phyloP scores from a whole-genome alignment of 2,888 invertebrate species.

The Anorthoa munda region DNA sequence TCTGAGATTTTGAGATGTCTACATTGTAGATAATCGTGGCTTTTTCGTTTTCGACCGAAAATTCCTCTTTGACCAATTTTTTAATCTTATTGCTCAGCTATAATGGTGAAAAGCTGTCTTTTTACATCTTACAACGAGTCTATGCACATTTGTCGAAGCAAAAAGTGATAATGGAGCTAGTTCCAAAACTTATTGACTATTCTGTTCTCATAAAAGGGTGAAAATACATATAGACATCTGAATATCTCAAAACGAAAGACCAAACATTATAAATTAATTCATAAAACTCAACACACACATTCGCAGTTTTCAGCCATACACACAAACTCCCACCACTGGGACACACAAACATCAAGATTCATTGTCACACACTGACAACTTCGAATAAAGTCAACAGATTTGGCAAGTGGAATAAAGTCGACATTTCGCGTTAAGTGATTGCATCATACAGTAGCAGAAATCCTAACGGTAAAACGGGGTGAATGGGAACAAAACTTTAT shows the following conservation, averaged over 20 bases:
- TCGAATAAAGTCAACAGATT: slow-evolving; percentile 33
- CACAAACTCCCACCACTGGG: slow-evolving; percentile 45
- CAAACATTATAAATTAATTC: slow-evolving; percentile 62
- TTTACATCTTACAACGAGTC: too few relatives aligned
- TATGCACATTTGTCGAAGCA: background rate
- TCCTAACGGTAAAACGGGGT: too few relatives aligned
- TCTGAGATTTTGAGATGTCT: slow-evolving; percentile 28
- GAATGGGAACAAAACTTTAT: too few relatives aligned
- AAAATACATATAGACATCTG: background rate
- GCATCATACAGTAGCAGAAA: background rate
- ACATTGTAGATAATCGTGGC: background rate
- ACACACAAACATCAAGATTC: slow-evolving; percentile 25
- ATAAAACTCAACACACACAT: slow-evolving; percentile 48
- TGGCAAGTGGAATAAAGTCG: slow-evolving; percentile 53
- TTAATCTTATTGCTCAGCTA: slow-evolving; percentile 1
- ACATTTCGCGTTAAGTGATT: slow-evolving; percentile 33
- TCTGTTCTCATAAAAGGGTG: too few relatives aligned
- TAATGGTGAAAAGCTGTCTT: too few relatives aligned
- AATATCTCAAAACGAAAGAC: slow-evolving; percentile 43
- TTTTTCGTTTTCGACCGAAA: too few relatives aligned
- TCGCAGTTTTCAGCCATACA: slow-evolving; percentile 35
- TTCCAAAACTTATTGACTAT: background rate
- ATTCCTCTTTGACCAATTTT: background rate
- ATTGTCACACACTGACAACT: slow-evolving; percentile 27
- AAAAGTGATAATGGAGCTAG: background rate